Evolutionary conservation across 2,797 vertebrate species (phyloP).

Genomic region (Salarias fasciatus): DNA sequence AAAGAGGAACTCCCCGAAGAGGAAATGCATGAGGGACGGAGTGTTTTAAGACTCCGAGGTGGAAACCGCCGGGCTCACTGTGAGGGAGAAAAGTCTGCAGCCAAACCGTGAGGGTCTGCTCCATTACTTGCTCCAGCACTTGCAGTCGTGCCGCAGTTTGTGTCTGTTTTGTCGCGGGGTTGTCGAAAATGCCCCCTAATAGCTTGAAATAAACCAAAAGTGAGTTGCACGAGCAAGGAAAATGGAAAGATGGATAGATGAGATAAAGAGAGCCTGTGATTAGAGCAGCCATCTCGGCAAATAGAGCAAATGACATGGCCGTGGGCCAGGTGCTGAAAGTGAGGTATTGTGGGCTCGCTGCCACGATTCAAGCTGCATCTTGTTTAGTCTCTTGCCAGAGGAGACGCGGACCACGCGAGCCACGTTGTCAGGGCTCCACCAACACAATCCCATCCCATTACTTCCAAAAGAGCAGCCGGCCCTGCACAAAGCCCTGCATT

Average conservation of each 20-base stretch:
- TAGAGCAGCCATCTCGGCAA: constrained; percentile 53
- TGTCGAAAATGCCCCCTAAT: constrained; percentile 53
- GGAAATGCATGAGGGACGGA: constrained; percentile 31
- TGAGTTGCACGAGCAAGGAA: constrained; percentile 33
- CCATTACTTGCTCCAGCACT: constrained; percentile 30
- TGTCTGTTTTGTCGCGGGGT: constrained; percentile 41
- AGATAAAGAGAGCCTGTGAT: constrained; percentile 60
- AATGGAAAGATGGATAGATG: constrained; percentile 37
- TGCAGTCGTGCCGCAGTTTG: constrained; percentile 44
- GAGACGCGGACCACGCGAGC: constrained; percentile 31
- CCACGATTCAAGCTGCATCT: constrained; percentile 61
- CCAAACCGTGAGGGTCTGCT: constrained; percentile 38
- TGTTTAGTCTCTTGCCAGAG: constrained; percentile 60
- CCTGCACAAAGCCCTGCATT: constrained; percentile 6
- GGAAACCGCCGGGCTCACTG: constrained; percentile 30
- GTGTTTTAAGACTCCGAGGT: constrained; percentile 31
- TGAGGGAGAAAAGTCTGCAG: constrained; percentile 23
- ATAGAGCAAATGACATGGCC: constrained; percentile 61
- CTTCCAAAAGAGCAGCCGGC: constrained; percentile 28
- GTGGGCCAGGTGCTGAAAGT: constrained; percentile 44
- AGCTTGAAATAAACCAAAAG: constrained; percentile 57
- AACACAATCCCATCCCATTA: constrained; percentile 39
- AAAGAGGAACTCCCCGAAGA: constrained; percentile 48
- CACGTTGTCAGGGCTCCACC: constrained; percentile 47
- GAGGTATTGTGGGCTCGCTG: constrained; percentile 49